Evolutionary conservation across 1,140 invertebrate genomes (phyloP).

Genomic region (Lucilia cuprina): DNA sequence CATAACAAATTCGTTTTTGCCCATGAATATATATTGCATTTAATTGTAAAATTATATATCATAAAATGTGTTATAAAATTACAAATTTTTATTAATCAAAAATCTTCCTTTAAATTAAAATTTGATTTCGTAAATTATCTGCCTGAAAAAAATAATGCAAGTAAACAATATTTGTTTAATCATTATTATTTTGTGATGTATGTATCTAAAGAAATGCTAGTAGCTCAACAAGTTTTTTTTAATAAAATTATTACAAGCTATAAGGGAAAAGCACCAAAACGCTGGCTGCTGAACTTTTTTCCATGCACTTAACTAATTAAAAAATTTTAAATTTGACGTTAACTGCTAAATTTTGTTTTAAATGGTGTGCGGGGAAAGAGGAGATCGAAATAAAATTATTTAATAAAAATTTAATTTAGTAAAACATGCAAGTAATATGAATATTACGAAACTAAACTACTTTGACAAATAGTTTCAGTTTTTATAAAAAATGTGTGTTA

Average conservation of each 20-base stretch:
- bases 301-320: background rate
- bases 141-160: background rate
- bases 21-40: background rate
- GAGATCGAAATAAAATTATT: background rate
- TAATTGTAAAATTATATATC: background rate
- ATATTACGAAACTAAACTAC: background rate
- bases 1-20: too few relatives aligned
- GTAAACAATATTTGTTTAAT: background rate
- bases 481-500: background rate
- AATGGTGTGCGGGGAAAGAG: too few relatives aligned
- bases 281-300: background rate
- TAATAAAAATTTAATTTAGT: background rate
- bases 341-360: background rate
- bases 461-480: background rate
- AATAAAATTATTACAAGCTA: background rate
- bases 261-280: background rate
- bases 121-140: background rate
- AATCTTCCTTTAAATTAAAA: background rate
- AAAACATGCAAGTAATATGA: background rate
- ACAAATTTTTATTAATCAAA: background rate
- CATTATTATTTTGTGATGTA: background rate
- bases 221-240: background rate
- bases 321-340: background rate
- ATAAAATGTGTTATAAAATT: background rate
- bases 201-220: background rate